phyloP scores from a whole-genome alignment of 2,113 vertebrate species.

The Thryonomys swinderianus region DNA sequence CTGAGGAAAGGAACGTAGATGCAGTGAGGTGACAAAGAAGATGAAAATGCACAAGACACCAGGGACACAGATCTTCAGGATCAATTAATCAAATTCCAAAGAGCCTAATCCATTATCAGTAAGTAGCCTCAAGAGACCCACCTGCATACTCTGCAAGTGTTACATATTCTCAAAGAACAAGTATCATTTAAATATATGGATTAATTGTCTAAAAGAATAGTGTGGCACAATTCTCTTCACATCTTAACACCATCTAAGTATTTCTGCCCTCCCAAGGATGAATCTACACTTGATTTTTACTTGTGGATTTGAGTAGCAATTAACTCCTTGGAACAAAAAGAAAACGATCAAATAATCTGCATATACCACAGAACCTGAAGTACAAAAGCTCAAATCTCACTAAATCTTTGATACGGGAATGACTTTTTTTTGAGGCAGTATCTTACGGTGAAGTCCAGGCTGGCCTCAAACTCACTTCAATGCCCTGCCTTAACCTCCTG shows the following conservation, averaged over 20 bases:
- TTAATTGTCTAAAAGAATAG: neutral
- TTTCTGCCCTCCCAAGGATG: neutral
- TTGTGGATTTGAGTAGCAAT: neutral
- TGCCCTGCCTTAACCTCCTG: neutral
- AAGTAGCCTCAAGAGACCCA: neutral
- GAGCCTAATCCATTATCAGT: neutral
- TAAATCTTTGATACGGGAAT: neutral
- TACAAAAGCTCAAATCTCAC: neutral
- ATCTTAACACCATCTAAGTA: neutral
- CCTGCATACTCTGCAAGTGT: no score
- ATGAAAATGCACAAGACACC: neutral
- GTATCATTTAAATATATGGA: neutral
- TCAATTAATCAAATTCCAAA: neutral
- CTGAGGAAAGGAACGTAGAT: neutral
- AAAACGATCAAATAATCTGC: neutral
- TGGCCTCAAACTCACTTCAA: neutral
- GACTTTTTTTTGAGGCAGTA: neutral
- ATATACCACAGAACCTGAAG: neutral
- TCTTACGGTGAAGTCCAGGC: neutral
- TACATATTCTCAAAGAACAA: neutral
- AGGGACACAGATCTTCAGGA: neutral
- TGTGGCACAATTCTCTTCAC: neutral
- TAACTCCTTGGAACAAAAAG: constrained; percentile 9
- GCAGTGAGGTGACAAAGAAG: neutral
- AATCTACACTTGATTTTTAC: neutral